Evolutionary conservation across 1,140 invertebrate species (phyloP).

Genomic region (Cyphomyrmex costatus): DNA sequence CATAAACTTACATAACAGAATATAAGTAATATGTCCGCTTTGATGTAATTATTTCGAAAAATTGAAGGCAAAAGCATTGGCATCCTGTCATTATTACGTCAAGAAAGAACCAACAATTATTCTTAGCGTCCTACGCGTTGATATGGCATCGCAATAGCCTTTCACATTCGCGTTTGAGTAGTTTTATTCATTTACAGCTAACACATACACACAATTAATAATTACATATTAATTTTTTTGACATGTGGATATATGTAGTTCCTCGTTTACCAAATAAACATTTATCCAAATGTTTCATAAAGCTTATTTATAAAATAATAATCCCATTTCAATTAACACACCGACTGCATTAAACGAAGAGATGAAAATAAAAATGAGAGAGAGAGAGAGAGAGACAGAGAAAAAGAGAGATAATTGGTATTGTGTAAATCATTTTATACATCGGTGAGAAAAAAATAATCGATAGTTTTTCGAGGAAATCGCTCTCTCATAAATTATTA

Average conservation of each 20-base stretch:
- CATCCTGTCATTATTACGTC: not conserved
- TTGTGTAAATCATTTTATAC: too few relatives aligned
- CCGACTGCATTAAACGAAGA: too few relatives aligned
- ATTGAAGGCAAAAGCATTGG: not conserved
- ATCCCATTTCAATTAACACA: conserved; percentile 36
- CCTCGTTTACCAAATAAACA: conserved; percentile 28
- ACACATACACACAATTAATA: not conserved
- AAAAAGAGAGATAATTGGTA: too few relatives aligned
- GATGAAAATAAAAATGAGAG: not conserved
- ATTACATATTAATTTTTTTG: conserved; percentile 14
- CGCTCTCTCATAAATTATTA: conserved; percentile 11
- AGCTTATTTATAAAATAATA: conserved; percentile 3
- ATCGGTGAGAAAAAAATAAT: not conserved
- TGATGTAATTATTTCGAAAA: conserved; percentile 19
- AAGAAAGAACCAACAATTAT: conserved; percentile 7
- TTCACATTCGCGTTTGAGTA: not conserved
- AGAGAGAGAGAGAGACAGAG: not conserved
- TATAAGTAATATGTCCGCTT: not conserved
- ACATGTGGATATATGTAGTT: not conserved
- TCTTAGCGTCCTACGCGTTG: too few relatives aligned
- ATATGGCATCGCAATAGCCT: conserved; percentile 13
- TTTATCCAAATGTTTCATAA: conserved; percentile 8
- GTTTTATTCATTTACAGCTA: conserved; percentile 23
- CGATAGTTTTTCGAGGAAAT: not conserved
- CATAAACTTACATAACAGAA: not conserved